Base-by-base conservation (phyloP, 2,113 vertebrate genomes). In the Orycteropus afer region DNA sequence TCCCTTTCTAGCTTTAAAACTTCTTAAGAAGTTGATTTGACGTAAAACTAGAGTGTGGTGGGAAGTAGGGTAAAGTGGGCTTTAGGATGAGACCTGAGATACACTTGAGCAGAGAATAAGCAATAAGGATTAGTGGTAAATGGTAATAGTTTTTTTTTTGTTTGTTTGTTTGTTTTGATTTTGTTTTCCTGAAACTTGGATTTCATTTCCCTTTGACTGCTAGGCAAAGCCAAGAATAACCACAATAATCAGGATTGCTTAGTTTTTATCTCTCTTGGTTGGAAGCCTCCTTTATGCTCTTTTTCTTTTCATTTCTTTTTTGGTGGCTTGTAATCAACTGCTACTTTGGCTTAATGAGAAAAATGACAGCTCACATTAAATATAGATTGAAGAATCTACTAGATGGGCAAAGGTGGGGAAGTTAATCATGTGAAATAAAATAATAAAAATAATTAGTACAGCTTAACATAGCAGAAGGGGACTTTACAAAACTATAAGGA, bases 331-430 rank as follows among this genome's bases (percentile, higher is more conserved):
- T 71, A 80, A 92, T 69, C 88, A 90, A 34, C 3, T 59, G 40
- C 79, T 94, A 55, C 59, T 86, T 86, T 87, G 37, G 42, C 55
- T 91, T 95, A 91, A 89, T 90, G 40, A 78, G 71, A 63, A 91
- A 92, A 86, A 69, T 23, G 86, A 42, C 34, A 79, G 18, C 55
- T 86, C 55, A 13, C 22, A 63, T 83, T 61, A 53, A 20, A 86
- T 89, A 32, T 25, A n/a, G 29, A 78, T 91, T 78, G 82, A 88
- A 86, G n/a, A 91, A 69, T 83, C 22, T 63, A 20, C 40, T 78
- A 51, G 32, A 79, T 42, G 17, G 76, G n/a, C n/a, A 40, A 13
- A 15, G 49, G 40, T 9, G 9, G 37, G n/a, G 40, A 45, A 63
- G 32, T 86, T 88, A 53, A 77, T 91, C 37, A 71, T 22, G 57